Conservation (phyloP, 2,797 vertebrate species). For the Pitangus sulphuratus region DNA sequence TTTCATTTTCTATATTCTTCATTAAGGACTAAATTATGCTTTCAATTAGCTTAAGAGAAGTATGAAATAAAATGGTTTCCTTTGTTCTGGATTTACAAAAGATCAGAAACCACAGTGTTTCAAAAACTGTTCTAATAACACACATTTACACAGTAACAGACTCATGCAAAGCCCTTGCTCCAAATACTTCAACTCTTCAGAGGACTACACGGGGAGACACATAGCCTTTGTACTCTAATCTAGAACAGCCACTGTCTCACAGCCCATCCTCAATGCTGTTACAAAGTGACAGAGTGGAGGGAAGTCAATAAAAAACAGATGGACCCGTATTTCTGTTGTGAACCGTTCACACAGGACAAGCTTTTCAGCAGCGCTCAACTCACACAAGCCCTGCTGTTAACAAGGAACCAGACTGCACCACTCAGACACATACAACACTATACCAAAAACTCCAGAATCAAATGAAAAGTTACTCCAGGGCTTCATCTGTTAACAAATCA, state of each 20-base stretch:
- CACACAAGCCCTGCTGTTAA: not conserved
- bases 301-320: not conserved
- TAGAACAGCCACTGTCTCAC: not conserved
- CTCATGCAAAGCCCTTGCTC: not conserved
- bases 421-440: fast-evolving
- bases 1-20: not conserved
- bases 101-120: not conserved
- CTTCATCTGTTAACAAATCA: not conserved
- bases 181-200: not conserved
- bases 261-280: fast-evolving
- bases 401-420: not conserved
- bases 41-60: not conserved
- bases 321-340: not conserved
- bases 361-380: not conserved
- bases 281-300: not conserved
- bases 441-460: not conserved
- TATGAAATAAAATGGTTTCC: not conserved
- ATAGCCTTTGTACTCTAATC: not conserved
- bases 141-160: fast-evolving
- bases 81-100: not conserved
- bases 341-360: fast-evolving
- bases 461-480: not conserved
- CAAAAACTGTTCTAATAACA: not conserved
- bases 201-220: fast-evolving
- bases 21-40: not conserved